These are phyloP conservation scores for Pristionchus japonicus DNA, from an alignment of 2,888 invertebrate genomes.

Conservation along the genomic window DNA sequence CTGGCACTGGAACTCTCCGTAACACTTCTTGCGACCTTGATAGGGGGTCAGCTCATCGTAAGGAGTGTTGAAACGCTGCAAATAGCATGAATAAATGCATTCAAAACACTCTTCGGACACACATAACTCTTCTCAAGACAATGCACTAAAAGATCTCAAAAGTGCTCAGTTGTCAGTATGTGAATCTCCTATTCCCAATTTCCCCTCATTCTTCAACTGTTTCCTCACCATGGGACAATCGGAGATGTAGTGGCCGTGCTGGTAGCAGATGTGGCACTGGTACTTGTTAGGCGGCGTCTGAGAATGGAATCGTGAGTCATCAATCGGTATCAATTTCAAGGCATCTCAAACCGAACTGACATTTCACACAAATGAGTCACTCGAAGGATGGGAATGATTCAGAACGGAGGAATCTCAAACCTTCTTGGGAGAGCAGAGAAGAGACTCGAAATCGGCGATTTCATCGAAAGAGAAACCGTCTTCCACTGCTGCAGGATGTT, in stretches of 20 bases:
- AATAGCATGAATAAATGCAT: too few species aligned
- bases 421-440: slow-evolving; percentile 74
- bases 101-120: too few species aligned
- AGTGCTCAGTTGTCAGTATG: too few species aligned
- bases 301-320: neutral
- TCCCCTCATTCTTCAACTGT: neutral
- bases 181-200: neutral
- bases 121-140: too few species aligned
- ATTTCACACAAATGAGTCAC: neutral
- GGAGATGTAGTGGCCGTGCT: slow-evolving; percentile 72
- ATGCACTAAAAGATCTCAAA: too few species aligned
- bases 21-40: slow-evolving; percentile 75
- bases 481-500: slow-evolving; percentile 55
- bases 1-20: slow-evolving; percentile 72
- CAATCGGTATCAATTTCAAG: neutral
- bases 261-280: slow-evolving; percentile 74
- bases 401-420: slow-evolving; percentile 17
- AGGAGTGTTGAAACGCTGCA: slow-evolving; percentile 73
- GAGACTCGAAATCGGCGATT: slow-evolving; percentile 71
- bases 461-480: slow-evolving; percentile 72
- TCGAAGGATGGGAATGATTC: neutral
- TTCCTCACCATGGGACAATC: slow-evolving; percentile 69
- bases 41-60: slow-evolving; percentile 74
- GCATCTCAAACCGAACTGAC: too few species aligned
- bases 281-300: slow-evolving; percentile 70